Conservation (phyloP, 2,113 vertebrate genomes). For the Rynchops niger region DNA sequence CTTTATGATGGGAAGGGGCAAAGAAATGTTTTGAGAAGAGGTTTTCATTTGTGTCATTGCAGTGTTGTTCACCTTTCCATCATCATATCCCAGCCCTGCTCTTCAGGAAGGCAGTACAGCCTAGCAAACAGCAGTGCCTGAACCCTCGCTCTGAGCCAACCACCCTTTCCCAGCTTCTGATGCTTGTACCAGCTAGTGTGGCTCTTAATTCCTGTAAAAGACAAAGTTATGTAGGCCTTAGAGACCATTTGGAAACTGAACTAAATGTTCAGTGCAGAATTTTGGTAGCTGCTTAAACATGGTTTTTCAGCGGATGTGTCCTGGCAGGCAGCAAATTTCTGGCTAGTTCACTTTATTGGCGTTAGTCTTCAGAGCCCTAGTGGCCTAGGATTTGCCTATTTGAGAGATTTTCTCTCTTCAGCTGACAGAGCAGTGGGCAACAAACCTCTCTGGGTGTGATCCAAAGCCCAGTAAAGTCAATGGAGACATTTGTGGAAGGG, state of each 20-base stretch:
- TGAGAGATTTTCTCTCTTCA: conserved; percentile 19
- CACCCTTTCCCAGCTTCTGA: neutral
- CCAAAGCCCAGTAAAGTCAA: conserved; percentile 24
- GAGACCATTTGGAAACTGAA: neutral
- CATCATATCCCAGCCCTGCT: neutral
- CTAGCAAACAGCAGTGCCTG: neutral
- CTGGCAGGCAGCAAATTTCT: neutral
- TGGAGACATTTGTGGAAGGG: conserved; percentile 16
- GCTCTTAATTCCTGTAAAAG: neutral
- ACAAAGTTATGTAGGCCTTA: neutral
- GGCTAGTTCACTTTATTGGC: neutral
- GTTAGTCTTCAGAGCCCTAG: neutral
- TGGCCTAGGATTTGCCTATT: neutral
- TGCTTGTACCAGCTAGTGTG: neutral
- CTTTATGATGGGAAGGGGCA: neutral
- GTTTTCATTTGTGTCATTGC: neutral
- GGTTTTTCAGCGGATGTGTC: neutral
- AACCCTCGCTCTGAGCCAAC: neutral
- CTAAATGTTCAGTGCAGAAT: neutral
- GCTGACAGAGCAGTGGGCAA: neutral
- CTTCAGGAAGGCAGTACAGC: neutral
- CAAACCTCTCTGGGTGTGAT: neutral
- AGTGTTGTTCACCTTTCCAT: neutral
- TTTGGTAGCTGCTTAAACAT: neutral
- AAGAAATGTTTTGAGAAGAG: neutral